Percentiles rank a stretch among this genome's conserved stretches.
phyloP scores from a whole-genome alignment of 2,797 vertebrate genomes.

The Sus cebifrons region DNA sequence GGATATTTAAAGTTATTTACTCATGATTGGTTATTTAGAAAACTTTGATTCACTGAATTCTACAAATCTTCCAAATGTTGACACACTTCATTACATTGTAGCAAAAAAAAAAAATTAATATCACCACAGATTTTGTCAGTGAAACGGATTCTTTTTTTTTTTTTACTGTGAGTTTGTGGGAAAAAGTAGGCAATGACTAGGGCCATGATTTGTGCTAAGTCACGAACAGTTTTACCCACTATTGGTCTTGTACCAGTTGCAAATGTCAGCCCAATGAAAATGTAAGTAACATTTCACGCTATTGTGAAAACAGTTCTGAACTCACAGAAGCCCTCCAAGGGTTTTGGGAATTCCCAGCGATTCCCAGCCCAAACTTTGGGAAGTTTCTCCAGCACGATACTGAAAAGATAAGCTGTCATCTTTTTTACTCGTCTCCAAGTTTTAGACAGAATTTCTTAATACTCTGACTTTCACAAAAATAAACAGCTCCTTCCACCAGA shows the following conservation, averaged over 20 bases:
- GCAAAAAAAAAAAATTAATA: neutral
- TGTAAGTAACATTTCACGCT: neutral
- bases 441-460: neutral
- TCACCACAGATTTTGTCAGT: neutral
- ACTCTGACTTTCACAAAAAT: slow-evolving; percentile 1
- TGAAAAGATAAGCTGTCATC: neutral
- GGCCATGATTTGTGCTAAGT: neutral
- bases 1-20: neutral
- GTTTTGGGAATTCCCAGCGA: neutral
- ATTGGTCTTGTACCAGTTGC: neutral
- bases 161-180: neutral
- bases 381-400: neutral
- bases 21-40: neutral
- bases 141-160: neutral
- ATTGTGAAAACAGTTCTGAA: neutral
- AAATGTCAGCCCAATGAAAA: slow-evolving; percentile 52
- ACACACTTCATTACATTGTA: neutral
- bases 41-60: neutral
- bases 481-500: neutral
- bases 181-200: neutral
- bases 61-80: neutral
- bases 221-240: neutral
- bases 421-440: slow-evolving; percentile 16
- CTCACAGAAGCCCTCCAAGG: neutral
- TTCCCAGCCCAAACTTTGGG: neutral